Percentiles rank a stretch among this genome's conserved stretches.
phyloP scores from a whole-genome alignment of 2,113 vertebrate genomes.

The Vidua macroura region DNA sequence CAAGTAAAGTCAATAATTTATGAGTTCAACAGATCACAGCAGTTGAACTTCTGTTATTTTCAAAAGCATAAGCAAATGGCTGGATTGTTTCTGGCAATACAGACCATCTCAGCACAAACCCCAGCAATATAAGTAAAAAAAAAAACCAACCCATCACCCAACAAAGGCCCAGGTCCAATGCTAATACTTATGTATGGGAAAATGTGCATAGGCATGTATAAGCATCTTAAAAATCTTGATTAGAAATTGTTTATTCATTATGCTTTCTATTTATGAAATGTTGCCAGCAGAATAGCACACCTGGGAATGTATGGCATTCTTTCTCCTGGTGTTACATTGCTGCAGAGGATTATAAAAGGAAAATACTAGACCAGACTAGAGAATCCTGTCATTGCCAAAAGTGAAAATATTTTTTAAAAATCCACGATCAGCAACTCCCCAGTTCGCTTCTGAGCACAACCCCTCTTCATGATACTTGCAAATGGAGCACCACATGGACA shows the following conservation, averaged over 20 bases:
- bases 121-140: background rate
- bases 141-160: background rate
- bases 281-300: background rate
- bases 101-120: background rate
- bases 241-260: background rate
- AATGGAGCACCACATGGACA: background rate
- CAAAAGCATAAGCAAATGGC: background rate
- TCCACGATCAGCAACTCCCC: background rate
- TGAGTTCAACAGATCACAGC: background rate
- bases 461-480: background rate
- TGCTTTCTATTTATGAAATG: background rate
- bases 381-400: background rate
- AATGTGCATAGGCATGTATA: background rate
- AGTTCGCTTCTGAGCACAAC: background rate
- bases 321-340: background rate
- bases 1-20: background rate
- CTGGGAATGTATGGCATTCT: background rate
- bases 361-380: background rate
- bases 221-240: background rate
- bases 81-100: background rate
- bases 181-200: background rate
- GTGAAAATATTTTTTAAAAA: background rate
- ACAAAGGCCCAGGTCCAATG: background rate
- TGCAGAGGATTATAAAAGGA: background rate
- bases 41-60: background rate